Evolutionary conservation across 2,888 invertebrate genomes (phyloP), one percentile per base, ranked within the genome.

Genomic region (Nysson spinosus): DNA sequence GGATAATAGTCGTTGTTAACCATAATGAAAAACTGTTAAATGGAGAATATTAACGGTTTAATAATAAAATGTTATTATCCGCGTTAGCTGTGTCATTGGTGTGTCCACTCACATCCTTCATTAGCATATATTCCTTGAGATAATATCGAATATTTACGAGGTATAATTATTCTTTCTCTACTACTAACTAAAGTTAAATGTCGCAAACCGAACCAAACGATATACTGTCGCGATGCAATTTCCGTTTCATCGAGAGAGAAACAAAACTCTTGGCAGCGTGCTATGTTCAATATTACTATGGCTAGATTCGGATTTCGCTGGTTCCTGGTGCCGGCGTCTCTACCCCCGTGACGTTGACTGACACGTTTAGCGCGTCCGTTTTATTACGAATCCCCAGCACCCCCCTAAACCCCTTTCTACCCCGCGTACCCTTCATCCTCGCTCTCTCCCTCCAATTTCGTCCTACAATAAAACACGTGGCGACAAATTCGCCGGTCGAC

Each of bases 401-500:
- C 65, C 72, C 43, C 47, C 30, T 22, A n/a, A n/a, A n/a, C 26
- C 44, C 49, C 28, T 30, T n/a, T 19, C 39, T n/a, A 20, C 39
- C 22, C 17, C 19, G n/a, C 14, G 14, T 39, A 24, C 14, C 37
- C 9, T 17, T 14, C 28, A 9, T 22, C 19, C 57, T 55, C 37
- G 47, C 43, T 51, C 64, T 69, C 75, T 73, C 78, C 75, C 74
- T 75, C 72, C 80, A 80, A 81, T 83, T 83, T 81, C 79, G 75
- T 77, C 75, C 78, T 76, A 79, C 80, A 80, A 84, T 83, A 84
- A 85, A 84, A 85, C 81, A 82, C 82, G 81, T 76, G 85, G 80
- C 83, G 81, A 84, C 85, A 84, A 85, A 86, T 85, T 85, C 80
- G 79, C 70, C 81, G 83, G 78, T 75, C 72, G 69, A 76, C 83